Conservation (phyloP, 2,888 invertebrate genomes). For the Agriotes lineatus region DNA sequence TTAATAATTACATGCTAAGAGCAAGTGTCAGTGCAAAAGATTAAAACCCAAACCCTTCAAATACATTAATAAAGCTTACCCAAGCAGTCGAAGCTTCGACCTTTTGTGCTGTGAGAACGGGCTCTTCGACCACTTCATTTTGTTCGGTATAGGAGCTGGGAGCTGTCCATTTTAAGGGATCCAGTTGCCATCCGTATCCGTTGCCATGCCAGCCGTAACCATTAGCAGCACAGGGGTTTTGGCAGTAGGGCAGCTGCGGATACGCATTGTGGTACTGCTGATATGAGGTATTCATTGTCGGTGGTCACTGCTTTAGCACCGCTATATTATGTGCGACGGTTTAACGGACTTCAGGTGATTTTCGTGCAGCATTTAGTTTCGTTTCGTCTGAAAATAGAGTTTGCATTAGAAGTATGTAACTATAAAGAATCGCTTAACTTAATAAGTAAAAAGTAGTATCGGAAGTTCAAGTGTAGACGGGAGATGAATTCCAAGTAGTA, state of each 20-base stretch:
- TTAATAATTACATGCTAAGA: too few species aligned
- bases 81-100: slow-evolving; percentile 61
- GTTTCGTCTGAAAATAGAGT: slow-evolving; percentile 7
- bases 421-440: too few species aligned
- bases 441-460: too few species aligned
- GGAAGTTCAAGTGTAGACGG: too few species aligned
- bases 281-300: slow-evolving; percentile 52
- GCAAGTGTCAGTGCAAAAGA: too few species aligned
- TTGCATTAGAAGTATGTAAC: too few species aligned
- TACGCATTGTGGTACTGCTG: slow-evolving; percentile 64
- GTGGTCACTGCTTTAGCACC: not conserved
- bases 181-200: slow-evolving; percentile 65
- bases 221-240: slow-evolving; percentile 62
- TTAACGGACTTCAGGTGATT: not conserved
- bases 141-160: slow-evolving; percentile 52
- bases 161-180: slow-evolving; percentile 61
- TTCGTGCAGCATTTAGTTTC: not conserved
- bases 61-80: slow-evolving; percentile 54
- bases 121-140: slow-evolving; percentile 57
- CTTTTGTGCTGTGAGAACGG: slow-evolving; percentile 59
- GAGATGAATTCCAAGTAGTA: not conserved
- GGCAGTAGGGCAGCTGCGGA: slow-evolving; percentile 60
- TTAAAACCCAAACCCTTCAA: not conserved
- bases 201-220: slow-evolving; percentile 66
- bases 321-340: not conserved